A percentile compares a stretch with the other conserved stretches of the same genome.
phyloP scores from a whole-genome alignment of 2,113 vertebrate genomes.

The Tupaia tana region DNA sequence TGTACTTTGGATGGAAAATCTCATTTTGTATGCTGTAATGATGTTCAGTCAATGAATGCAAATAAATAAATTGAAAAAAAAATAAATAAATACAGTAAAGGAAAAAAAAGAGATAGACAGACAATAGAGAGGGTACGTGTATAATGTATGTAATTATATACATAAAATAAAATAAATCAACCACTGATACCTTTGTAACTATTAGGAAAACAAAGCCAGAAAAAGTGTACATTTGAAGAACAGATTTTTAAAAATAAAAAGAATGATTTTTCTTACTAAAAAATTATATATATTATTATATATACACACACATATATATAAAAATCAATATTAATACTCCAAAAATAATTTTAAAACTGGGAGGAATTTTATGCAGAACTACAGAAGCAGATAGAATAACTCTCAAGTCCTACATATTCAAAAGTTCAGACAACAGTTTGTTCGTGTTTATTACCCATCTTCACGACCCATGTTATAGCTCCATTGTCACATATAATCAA shows the following conservation, averaged over 20 bases:
- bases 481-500: background rate
- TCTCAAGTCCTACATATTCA: background rate
- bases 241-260: background rate
- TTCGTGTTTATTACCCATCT: background rate
- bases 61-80: too few species aligned
- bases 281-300: constrained; percentile 9
- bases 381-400: background rate
- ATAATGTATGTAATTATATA: background rate
- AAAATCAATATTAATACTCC: background rate
- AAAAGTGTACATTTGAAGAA: constrained; percentile 17
- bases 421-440: background rate
- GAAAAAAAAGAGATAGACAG: background rate
- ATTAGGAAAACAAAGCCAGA: background rate
- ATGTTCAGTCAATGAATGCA: too few species aligned
- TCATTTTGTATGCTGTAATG: too few species aligned
- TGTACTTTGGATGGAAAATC: too few species aligned
- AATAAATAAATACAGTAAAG: too few species aligned
- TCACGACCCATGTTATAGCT: background rate
- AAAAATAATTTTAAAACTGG: background rate
- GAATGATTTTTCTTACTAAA: background rate
- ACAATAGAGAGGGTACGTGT: background rate
- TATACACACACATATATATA: background rate
- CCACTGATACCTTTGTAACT: background rate
- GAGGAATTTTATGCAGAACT: background rate
- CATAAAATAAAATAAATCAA: background rate